Evolutionary conservation across 1,140 invertebrate genomes (phyloP), one percentile per base, ranked within the genome.

Genomic region (Metopolophium dirhodum): DNA sequence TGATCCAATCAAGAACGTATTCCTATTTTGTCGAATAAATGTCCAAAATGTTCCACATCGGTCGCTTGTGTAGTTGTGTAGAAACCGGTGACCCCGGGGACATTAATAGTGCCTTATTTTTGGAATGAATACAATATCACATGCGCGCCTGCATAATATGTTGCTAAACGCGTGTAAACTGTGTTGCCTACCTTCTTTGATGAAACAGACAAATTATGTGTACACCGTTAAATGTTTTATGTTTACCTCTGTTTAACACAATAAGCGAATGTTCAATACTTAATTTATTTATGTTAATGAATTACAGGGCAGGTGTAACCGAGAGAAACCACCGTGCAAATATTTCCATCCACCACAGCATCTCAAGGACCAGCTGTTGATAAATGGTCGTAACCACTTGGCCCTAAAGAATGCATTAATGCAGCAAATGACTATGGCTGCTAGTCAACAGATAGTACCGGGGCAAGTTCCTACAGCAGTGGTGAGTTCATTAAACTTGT

Each of bases 321-420:
- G 99, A 95, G 99, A 99, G 96, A 99, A 99, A 95, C 99, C 99
- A 94, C 99, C 99, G 94, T 99, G 99, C 98, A 99, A 99, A 97
- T 99, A 99, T 96, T 99, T 99, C 96, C 99, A 99, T 96, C 99
- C 99, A 94, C 99, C 99, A 94, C 99, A 99, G 95, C 99, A 99
- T 96, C 96, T 99, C 94, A 99, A 99, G 96, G 99, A 99, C 96
- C 99, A 99, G 96, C 96, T 99, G 95, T 96, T 99, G 95, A 99
- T 99, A 96, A 99, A 99, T 96, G 99, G 99, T 94, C 97, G 99
- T 95, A 99, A 99, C 96, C 99, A 99, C 96, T 96, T 99, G 95
- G 99, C 99, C 94, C 96, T 99, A 95, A 99, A 99, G 96, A 99
- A 99, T 96, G 98, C 98, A 94, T 96, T 99, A 94, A 98, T 99